Evolutionary conservation across 2,113 vertebrate species (phyloP), one percentile per base, ranked within the genome.

Genomic region (Puffinus mauretanicus): DNA sequence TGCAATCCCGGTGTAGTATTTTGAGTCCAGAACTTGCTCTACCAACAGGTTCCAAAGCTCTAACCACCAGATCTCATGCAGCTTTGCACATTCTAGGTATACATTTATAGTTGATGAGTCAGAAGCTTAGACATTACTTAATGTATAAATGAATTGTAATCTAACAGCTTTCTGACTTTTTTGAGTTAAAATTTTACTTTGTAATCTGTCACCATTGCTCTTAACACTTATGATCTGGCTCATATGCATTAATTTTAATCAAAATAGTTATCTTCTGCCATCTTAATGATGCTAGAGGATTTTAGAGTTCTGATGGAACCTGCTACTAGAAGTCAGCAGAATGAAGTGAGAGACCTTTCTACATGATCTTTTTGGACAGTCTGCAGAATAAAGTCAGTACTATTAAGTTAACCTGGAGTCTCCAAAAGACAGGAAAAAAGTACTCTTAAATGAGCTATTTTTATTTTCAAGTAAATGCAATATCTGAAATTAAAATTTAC

Each of bases 31-130:
- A 99, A 95, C 98, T 99, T 83, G 99, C 99, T 42, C 91, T 99
- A 32, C 99, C 99, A 5, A 98, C 99, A 40, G 99, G 99, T 82
- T 99, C 98, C 10, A 98, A 99, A 85, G 99, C 99, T 93, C 98
- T 99, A 16, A 99, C 99, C 72, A 99, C 99, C 42, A 99, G 99
- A 52, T 99, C 99, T 84, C 99, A 99, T 66, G 99, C 99, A 96
- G 99, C 99, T 86, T 98, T 99, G 95, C 99, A 99, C 96, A 99
- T 99, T 96, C 98, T 99, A 75, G 99, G 99, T 99, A 99, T 61
- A 13, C n/a, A 88, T 86, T 75, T 94, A 26, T 72, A 67, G 7
- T n/a, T 83, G 12, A 34, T 40, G 18, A n/a, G 17, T 91, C 19
- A 82, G 47, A 93, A 78, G 52, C 46, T 52, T 76, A 60, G 49